Percentiles rank a stretch among this genome's conserved stretches.
Evolutionary conservation across 2,797 vertebrate genomes (phyloP).

Genomic region (Coregonus sp.): DNA sequence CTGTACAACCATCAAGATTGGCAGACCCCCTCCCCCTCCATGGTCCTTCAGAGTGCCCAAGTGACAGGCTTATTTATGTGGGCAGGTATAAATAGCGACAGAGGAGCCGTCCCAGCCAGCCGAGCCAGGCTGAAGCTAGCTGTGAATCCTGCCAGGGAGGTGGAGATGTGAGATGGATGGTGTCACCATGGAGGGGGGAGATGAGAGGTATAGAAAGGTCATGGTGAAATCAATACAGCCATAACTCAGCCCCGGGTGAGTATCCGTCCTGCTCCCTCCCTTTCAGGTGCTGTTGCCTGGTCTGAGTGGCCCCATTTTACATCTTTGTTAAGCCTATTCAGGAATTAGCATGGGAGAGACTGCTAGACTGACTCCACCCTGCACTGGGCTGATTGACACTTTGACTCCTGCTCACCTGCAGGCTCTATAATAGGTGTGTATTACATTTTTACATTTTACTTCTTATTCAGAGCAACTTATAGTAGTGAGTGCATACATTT

Average conservation of each 20-base stretch:
- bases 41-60: slow-evolving; percentile 25
- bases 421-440: no score
- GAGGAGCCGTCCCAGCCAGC: slow-evolving; percentile 42
- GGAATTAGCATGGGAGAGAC: neutral
- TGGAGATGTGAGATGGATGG: slow-evolving; percentile 53
- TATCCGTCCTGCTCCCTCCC: neutral
- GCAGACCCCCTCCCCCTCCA: neutral
- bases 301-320: neutral
- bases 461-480: no score
- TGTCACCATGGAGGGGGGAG: slow-evolving; percentile 43
- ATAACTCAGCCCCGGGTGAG: slow-evolving; percentile 43
- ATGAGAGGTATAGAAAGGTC: slow-evolving; percentile 59
- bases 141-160: slow-evolving; percentile 46
- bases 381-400: neutral
- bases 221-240: slow-evolving; percentile 51
- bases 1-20: no score
- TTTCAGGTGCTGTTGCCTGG: slow-evolving; percentile 2
- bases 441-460: no score
- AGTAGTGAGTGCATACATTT: no score
- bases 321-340: slow-evolving; percentile 11
- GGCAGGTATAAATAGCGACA: slow-evolving; percentile 58
- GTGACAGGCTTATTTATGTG: slow-evolving; percentile 56
- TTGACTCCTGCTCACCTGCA: neutral
- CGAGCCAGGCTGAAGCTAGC: slow-evolving; percentile 14
- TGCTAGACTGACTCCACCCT: neutral